phyloP scores from a whole-genome alignment of 2,113 vertebrate genomes.

The Strix uralensis region DNA sequence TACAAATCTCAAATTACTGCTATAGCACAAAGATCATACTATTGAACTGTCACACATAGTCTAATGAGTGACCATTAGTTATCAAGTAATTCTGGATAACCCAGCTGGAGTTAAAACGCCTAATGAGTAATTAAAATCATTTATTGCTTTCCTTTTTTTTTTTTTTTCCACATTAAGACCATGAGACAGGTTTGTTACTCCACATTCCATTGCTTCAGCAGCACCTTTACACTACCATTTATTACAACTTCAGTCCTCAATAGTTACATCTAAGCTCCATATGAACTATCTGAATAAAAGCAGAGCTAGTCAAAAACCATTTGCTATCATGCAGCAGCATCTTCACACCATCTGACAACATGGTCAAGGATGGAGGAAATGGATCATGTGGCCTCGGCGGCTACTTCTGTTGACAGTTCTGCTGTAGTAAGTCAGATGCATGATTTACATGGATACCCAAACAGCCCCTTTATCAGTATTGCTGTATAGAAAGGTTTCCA shows the following conservation, averaged over 20 bases:
- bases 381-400: accelerated
- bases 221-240: not conserved
- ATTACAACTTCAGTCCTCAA: not conserved
- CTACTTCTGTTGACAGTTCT: not conserved
- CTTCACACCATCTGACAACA: not conserved
- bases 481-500: not conserved
- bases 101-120: not conserved
- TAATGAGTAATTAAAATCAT: not conserved
- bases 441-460: not conserved
- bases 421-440: not conserved
- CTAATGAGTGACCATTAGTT: not conserved
- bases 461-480: not conserved
- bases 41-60: not conserved
- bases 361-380: not conserved
- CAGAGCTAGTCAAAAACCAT: not conserved
- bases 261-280: not conserved
- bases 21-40: not conserved
- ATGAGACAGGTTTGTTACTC: not conserved
- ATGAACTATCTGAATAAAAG: not conserved
- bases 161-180: not conserved
- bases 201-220: not conserved
- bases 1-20: not conserved
- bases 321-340: accelerated
- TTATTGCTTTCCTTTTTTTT: not conserved
- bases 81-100: not conserved